Conservation (phyloP, 2,113 vertebrate genomes). For the Mohoua ochrocephala region DNA sequence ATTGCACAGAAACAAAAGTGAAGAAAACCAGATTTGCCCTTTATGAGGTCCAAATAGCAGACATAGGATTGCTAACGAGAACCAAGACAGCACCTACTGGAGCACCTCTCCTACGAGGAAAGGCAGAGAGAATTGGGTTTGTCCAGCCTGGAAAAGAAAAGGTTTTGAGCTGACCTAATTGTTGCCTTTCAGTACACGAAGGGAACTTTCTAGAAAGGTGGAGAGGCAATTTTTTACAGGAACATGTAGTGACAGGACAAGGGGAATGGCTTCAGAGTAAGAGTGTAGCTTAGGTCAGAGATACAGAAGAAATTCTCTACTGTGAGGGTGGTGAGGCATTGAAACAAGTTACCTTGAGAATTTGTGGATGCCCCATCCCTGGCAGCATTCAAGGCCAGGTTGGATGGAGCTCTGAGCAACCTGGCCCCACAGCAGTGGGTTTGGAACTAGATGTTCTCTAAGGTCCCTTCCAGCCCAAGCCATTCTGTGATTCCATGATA, state of each 20-base stretch:
- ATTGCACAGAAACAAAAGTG: rapidly evolving
- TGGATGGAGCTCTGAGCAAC: background rate
- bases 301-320: background rate
- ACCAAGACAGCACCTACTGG: background rate
- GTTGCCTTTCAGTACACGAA: background rate
- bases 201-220: background rate
- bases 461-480: background rate
- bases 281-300: background rate
- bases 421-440: background rate
- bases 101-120: background rate
- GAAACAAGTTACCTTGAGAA: background rate
- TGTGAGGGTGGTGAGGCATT: background rate
- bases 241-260: background rate
- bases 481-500: background rate
- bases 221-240: background rate
- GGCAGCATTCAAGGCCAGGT: background rate
- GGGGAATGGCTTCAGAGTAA: background rate
- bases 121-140: background rate
- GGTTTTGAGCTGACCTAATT: background rate
- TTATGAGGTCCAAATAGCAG: background rate
- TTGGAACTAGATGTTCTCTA: background rate
- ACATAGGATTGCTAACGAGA: background rate
- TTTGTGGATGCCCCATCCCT: too few relatives aligned
- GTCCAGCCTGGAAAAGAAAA: background rate
- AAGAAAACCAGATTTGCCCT: background rate